These are phyloP conservation scores for Halocynthia aurantium DNA, from an alignment of 23 tunicate genomes.

Conservation along the genomic window DNA sequence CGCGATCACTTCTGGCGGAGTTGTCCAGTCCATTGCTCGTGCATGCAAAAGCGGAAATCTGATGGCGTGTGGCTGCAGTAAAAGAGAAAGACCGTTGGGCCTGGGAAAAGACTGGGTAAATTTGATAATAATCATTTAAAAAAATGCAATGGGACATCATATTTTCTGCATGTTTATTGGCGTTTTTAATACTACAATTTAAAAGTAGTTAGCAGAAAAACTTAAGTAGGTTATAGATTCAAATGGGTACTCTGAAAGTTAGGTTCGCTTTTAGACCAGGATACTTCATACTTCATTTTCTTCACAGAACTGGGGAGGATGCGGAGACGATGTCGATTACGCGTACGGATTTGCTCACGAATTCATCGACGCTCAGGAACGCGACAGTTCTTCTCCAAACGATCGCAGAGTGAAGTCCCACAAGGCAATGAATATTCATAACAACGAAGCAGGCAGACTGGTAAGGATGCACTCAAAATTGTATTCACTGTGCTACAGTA, in stretches of 20 bases:
- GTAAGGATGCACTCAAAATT: constrained; percentile 22
- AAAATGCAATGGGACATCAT: no score
- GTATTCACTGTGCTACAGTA: no score
- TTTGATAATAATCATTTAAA: background rate
- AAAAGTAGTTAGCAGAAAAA: no score
- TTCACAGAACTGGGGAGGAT: constrained; percentile 88
- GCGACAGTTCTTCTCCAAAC: constrained; percentile 58
- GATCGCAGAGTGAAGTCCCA: constrained; percentile 38
- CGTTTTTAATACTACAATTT: no score
- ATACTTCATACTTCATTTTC: background rate
- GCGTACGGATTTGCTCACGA: constrained; percentile 94
- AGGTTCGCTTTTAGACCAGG: no score
- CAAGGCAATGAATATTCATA: constrained; percentile 87
- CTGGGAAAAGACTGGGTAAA: constrained; percentile 68
- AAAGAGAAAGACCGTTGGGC: constrained; percentile 53
- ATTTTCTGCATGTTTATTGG: no score
- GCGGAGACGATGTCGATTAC: constrained; percentile 90
- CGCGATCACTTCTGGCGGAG: constrained; percentile 96
- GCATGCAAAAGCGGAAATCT: constrained; percentile 80
- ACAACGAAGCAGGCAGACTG: constrained; percentile 99
- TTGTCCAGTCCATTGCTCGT: constrained; percentile 80
- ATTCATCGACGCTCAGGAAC: constrained; percentile 80
- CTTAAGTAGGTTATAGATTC: no score
- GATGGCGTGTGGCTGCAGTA: constrained; percentile 74
- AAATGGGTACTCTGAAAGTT: no score